Conservation (phyloP, 2,888 invertebrate genomes). For the Bembecia ichneumoniformis region DNA sequence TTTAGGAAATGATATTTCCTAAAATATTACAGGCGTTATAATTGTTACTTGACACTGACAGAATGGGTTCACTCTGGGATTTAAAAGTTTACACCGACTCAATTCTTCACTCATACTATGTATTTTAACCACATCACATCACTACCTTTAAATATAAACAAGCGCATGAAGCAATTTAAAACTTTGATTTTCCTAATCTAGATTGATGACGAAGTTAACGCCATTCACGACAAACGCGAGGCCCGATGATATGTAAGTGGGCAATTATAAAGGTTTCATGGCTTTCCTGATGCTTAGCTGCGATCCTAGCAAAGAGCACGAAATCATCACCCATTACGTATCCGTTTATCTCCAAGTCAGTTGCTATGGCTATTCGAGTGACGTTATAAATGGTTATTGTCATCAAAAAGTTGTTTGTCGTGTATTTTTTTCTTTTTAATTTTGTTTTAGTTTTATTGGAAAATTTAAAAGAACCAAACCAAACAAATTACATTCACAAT, state of each 20-base stretch:
- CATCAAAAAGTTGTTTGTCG: neutral
- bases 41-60: too few species aligned
- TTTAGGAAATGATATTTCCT: too few species aligned
- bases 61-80: too few species aligned
- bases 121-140: too few species aligned
- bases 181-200: constrained; percentile 37
- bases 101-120: too few species aligned
- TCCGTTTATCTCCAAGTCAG: constrained; percentile 9
- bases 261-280: constrained; percentile 19
- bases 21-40: too few species aligned
- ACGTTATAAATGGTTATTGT: constrained; percentile 17
- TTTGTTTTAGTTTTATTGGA: too few species aligned
- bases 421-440: too few species aligned
- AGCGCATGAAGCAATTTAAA: neutral
- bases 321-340: constrained; percentile 28
- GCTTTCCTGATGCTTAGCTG: constrained; percentile 33
- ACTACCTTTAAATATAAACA: too few species aligned
- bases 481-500: too few species aligned
- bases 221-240: constrained; percentile 54
- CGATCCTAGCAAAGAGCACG: constrained; percentile 2
- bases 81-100: too few species aligned
- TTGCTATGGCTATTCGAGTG: constrained; percentile 20
- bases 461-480: too few species aligned
- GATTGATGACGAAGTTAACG: constrained; percentile 67
- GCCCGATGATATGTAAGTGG: constrained; percentile 65